Evolutionary conservation across 64 coral and sea anemone species (phyloP).

Genomic region (Catalaphyllia jardinei): DNA sequence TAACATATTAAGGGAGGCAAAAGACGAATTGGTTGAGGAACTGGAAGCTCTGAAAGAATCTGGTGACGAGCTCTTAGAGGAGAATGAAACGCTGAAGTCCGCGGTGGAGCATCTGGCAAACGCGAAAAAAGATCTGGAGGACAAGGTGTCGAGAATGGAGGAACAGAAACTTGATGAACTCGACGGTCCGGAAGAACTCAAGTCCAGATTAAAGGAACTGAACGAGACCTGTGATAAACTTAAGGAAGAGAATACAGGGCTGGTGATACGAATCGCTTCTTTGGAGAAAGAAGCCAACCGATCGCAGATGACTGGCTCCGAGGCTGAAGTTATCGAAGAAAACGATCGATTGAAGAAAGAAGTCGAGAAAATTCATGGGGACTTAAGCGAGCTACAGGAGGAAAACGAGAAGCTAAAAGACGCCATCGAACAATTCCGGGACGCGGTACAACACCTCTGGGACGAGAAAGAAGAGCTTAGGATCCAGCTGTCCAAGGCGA

Average conservation of each 20-base stretch:
- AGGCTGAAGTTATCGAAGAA: constrained; percentile 79
- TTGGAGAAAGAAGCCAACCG: constrained; percentile 88
- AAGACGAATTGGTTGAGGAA: constrained; percentile 48
- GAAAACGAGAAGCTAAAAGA: constrained; percentile 92
- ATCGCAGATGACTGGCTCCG: constrained; percentile 92
- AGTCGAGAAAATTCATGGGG: constrained; percentile 52
- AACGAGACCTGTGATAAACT: constrained; percentile 26
- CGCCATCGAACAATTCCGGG: constrained; percentile 79
- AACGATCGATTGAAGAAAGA: constrained; percentile 84
- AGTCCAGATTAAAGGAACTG: constrained; percentile 56
- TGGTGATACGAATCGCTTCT: constrained; percentile 43
- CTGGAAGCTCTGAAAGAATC: constrained; percentile 33
- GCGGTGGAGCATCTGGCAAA: constrained; percentile 41
- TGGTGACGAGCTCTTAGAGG: constrained; percentile 22
- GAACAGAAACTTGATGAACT: constrained; percentile 45
- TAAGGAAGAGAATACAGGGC: constrained; percentile 55
- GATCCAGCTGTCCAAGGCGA: constrained; percentile 39
- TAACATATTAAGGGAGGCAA: constrained; percentile 26
- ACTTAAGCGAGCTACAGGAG: constrained; percentile 49
- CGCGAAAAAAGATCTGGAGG: constrained; percentile 57
- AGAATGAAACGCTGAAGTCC: constrained; percentile 61
- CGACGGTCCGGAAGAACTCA: constrained; percentile 58
- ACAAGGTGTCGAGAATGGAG: constrained; percentile 31
- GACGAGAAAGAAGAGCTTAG: constrained; percentile 83
- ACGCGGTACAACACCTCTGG: constrained; percentile 72